Base-by-base conservation (phyloP, 1,140 invertebrate species). In the Campodea augens region DNA sequence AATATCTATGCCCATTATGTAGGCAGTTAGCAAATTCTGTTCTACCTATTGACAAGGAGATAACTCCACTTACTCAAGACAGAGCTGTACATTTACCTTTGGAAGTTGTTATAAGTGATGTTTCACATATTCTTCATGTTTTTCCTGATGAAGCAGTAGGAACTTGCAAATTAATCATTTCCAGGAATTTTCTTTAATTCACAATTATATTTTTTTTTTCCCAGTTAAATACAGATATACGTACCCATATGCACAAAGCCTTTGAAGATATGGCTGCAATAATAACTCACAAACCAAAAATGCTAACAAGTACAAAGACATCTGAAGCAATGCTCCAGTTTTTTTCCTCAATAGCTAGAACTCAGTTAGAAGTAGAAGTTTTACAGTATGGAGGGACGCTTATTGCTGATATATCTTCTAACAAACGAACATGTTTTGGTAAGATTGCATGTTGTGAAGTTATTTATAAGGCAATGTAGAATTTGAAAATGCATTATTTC, bases 1-100 rank as follows among this genome's bases (percentile, higher is more conserved):
- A 96, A 67, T 96, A 89, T 67, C 73, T 81, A 46, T 96, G 91
- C 65, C 90, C 91, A 2, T 65, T 95, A 21, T 97, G 91, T 64
- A 73, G 91, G 15, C 89, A 95, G 64, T 66, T 92, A 18, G 86
- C 88, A 2, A 96, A 96, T 66, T 81, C 84, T 7, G 85, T 93
- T 46, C 65, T 96, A 45, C 90, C 90, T 2, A 45, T 48, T 18
- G 46, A 53, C 25, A 43, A 50, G 4, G 46, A 51, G 7, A 49
- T 53, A 1, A 49, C 52, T 5, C 47, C 51, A 44, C 49, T 53
- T 27, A 47, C 50, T 18, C 52, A 49, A 10, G 51, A 49, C 4
- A 47, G 47, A 5, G 52, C 51, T 41, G 40, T 47, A 12, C 49
- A 43, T 42, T 44, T 51, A 18, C 50, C 52, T 10, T 27, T 51